Percentiles rank a stretch among this genome's conserved stretches.
phyloP scores from a whole-genome alignment of 2,113 vertebrate species.

The Sebastes fasciatus region DNA sequence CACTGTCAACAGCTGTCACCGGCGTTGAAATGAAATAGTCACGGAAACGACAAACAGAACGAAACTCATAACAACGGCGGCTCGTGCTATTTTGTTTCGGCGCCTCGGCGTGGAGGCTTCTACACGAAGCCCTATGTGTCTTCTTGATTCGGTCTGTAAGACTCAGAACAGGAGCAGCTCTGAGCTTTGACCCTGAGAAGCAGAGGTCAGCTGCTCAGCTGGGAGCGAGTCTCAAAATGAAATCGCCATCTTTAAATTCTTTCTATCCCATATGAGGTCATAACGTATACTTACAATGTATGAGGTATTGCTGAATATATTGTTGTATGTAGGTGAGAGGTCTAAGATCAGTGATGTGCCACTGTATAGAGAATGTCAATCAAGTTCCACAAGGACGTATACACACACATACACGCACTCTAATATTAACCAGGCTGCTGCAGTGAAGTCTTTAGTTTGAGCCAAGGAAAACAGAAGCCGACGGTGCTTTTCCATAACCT shows the following conservation, averaged over 20 bases:
- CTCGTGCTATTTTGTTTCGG: conserved; percentile 17
- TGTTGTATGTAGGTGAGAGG: conserved; percentile 51
- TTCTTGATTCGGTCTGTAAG: neutral
- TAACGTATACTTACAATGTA: conserved; percentile 16
- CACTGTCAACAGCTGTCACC: conserved; percentile 43
- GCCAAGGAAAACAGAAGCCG: conserved; percentile 34
- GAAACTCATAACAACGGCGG: conserved; percentile 13
- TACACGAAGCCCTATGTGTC: neutral
- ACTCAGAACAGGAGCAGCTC: neutral
- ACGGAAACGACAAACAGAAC: conserved; percentile 4
- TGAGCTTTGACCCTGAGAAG: conserved; percentile 21
- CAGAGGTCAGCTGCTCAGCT: conserved; percentile 35
- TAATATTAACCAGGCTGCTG: neutral
- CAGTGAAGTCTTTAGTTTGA: conserved; percentile 42
- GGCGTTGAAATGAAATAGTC: conserved; percentile 24
- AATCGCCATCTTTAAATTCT: conserved; percentile 17
- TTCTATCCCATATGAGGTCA: neutral
- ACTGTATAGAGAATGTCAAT: conserved; percentile 36
- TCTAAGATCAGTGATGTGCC: conserved; percentile 29
- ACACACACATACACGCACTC: neutral
- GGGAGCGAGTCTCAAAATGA: conserved; percentile 17
- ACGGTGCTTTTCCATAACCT: conserved; percentile 60
- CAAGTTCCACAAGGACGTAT: conserved; percentile 42
- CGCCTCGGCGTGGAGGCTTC: neutral
- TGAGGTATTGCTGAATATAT: conserved; percentile 39